Conservation (phyloP, 2,888 invertebrate genomes). For the Leucophora obtusa region DNA sequence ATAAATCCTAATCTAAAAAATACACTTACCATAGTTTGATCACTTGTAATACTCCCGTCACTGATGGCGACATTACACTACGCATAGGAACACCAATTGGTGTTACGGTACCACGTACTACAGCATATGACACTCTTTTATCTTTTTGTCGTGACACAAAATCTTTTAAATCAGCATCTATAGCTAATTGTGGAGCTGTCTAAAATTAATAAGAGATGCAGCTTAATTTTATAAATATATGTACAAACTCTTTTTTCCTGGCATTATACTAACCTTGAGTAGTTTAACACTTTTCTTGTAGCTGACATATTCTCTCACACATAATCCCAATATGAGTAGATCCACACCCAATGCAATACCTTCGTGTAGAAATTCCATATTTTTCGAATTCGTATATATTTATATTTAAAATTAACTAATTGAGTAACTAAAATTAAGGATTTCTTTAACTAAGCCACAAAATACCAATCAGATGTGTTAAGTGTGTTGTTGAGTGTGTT, state of each 20-base stretch:
- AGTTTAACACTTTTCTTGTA: slow-evolving; percentile 85
- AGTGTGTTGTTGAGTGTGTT: too few species aligned
- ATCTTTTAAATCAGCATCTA: slow-evolving; percentile 83
- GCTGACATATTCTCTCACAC: slow-evolving; percentile 86
- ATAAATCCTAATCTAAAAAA: too few species aligned
- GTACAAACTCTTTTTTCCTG: too few species aligned
- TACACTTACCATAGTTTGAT: slow-evolving; percentile 81
- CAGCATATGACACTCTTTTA: slow-evolving; percentile 85
- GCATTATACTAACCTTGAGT: slow-evolving; percentile 82
- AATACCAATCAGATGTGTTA: slow-evolving; percentile 34
- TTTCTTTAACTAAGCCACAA: not conserved
- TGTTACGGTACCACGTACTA: slow-evolving; percentile 86
- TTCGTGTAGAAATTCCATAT: slow-evolving; percentile 89
- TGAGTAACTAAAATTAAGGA: not conserved
- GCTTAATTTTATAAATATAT: not conserved
- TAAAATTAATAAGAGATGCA: slow-evolving; percentile 70
- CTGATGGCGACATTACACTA: slow-evolving; percentile 85
- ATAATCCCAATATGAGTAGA: slow-evolving; percentile 85
- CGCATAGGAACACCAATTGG: slow-evolving; percentile 87
- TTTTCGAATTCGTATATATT: slow-evolving; percentile 6
- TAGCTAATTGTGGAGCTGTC: slow-evolving; percentile 85
- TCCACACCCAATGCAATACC: slow-evolving; percentile 87
- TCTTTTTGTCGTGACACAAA: slow-evolving; percentile 83
- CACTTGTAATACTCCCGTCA: slow-evolving; percentile 89
- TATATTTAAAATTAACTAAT: slow-evolving; percentile 5